Conservation (phyloP, 35 echinoderm and acorn worm genomes). For the Lytechinus pictus region DNA sequence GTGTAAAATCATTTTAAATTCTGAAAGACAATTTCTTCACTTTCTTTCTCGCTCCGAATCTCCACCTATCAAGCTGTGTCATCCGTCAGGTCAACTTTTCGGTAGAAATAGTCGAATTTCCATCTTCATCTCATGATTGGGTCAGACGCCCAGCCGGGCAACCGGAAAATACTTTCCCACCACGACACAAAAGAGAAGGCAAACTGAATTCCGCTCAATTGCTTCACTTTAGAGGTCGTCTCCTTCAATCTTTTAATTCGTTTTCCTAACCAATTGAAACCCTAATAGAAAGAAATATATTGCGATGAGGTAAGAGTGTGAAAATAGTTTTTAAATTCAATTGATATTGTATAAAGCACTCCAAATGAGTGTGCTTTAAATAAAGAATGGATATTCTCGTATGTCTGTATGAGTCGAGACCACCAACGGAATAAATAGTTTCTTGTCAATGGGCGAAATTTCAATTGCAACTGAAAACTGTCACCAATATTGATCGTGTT, state of each 20-base stretch:
- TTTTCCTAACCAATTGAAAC: not conserved
- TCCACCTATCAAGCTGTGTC: not conserved
- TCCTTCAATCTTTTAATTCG: conserved; percentile 13
- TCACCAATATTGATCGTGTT: conserved; percentile 37
- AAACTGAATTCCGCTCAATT: conserved; percentile 34
- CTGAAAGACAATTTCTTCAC: not conserved
- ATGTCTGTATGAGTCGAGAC: not conserved
- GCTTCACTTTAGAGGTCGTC: conserved; percentile 10
- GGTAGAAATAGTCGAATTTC: not conserved
- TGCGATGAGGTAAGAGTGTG: not conserved
- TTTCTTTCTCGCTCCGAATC: not conserved
- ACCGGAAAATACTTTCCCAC: conserved; percentile 42
- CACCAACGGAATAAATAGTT: not conserved
- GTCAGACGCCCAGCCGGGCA: conserved; percentile 9
- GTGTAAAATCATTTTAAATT: too few relatives aligned
- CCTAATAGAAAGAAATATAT: not conserved
- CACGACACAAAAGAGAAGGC: conserved; percentile 33
- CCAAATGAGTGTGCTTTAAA: not conserved
- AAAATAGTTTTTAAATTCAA: not conserved
- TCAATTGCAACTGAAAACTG: not conserved
- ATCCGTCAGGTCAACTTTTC: not conserved
- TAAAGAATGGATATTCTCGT: not conserved
- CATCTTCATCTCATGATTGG: conserved; percentile 1
- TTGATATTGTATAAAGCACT: not conserved
- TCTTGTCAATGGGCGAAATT: not conserved